Conservation (phyloP, 2,888 invertebrate species). For the Mythimna pallens region DNA sequence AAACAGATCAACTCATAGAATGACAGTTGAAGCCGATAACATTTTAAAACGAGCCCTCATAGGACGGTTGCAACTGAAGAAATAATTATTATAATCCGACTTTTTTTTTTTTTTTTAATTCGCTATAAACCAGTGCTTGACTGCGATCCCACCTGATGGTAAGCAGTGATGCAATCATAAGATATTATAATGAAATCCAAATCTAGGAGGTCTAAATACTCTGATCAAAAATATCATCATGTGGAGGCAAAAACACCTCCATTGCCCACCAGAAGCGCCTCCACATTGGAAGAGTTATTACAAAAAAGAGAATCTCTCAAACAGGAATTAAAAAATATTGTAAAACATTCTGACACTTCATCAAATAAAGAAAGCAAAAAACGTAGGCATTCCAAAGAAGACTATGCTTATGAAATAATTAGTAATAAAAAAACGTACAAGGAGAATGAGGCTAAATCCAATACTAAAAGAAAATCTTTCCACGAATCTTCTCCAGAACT, state of each 20-base stretch:
- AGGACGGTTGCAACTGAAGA: no score
- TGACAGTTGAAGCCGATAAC: no score
- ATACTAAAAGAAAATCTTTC: conserved; percentile 55
- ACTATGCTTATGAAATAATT: conserved; percentile 57
- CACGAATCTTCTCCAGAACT: conserved; percentile 84
- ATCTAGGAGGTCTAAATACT: conserved; percentile 70
- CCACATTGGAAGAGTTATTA: conserved; percentile 81
- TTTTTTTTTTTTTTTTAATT: no score
- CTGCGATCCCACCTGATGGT: no score
- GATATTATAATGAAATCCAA: conserved; percentile 70
- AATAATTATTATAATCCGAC: no score
- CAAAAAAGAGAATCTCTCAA: conserved; percentile 81
- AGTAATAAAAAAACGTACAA: conserved; percentile 57
- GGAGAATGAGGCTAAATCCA: conserved; percentile 56
- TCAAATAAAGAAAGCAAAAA: conserved; percentile 66
- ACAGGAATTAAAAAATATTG: conserved; percentile 79
- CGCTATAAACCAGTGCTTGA: no score
- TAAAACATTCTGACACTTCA: conserved; percentile 66
- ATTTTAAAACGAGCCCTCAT: no score
- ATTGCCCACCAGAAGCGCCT: conserved; percentile 72
- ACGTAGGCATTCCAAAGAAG: conserved; percentile 69
- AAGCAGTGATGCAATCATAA: no score
- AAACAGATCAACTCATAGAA: no score
- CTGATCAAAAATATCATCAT: conserved; percentile 65
- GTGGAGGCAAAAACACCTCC: conserved; percentile 84